Conservation (phyloP, 2,888 invertebrate species). For the Podotricha telesiphe region DNA sequence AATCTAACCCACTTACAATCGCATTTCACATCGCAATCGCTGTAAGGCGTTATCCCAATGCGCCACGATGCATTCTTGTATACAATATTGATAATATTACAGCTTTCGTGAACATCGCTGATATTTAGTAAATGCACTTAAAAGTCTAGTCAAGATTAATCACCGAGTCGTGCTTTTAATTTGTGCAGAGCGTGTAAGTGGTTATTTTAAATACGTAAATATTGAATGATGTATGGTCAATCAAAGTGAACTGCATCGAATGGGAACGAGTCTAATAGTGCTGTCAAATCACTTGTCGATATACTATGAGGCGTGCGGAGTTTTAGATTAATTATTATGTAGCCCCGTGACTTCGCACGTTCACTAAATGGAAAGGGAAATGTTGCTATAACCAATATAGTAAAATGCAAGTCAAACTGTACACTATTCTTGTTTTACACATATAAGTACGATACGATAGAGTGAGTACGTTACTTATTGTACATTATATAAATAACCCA, state of each 20-base stretch:
- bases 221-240: slow-evolving; percentile 54
- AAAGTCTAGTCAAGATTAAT: slow-evolving; percentile 69
- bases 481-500: too few species aligned
- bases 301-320: slow-evolving; percentile 28
- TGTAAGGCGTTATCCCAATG: too few species aligned
- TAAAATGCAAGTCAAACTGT: neutral
- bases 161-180: slow-evolving; percentile 68
- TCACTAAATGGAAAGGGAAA: slow-evolving; percentile 29
- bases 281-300: slow-evolving; percentile 52
- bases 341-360: slow-evolving; percentile 36
- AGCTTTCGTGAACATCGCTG: slow-evolving; percentile 40
- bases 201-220: slow-evolving; percentile 54
- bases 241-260: slow-evolving; percentile 50
- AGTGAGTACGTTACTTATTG: too few species aligned
- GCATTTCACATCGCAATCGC: too few species aligned
- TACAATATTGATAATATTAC: slow-evolving; percentile 17
- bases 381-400: slow-evolving; percentile 8
- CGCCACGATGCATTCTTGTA: too few species aligned
- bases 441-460: neutral
- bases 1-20: neutral
- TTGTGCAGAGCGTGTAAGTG: slow-evolving; percentile 61
- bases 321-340: slow-evolving; percentile 44
- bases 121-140: slow-evolving; percentile 56
- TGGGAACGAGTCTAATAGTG: slow-evolving; percentile 51
- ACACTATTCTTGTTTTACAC: neutral